These are phyloP conservation scores for Rotaria sp. DNA, from an alignment of 2,888 invertebrate genomes.

Conservation along the genomic window DNA sequence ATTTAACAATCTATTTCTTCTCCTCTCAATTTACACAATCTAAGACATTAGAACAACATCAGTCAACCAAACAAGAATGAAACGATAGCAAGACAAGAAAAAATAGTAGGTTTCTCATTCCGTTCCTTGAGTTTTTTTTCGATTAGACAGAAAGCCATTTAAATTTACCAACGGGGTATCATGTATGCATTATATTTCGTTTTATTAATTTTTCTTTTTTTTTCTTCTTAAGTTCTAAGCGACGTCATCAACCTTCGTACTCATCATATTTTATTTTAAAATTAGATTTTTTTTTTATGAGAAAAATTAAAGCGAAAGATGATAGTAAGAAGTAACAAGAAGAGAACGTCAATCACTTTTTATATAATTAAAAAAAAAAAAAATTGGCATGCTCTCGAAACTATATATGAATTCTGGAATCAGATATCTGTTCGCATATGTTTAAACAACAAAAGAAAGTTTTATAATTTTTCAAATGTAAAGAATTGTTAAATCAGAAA, in stretches of 20 bases:
- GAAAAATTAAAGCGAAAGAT: neutral
- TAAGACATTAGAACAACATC: neutral
- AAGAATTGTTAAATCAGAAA: neutral
- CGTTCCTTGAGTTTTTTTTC: too few relatives aligned
- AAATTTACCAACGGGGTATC: too few relatives aligned
- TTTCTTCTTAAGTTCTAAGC: too few relatives aligned
- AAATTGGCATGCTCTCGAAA: neutral
- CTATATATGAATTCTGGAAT: neutral
- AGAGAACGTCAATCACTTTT: neutral
- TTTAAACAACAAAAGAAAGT: neutral
- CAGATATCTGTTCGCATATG: too few relatives aligned
- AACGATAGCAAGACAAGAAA: too few relatives aligned
- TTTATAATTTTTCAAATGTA: neutral
- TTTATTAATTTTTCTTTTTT: too few relatives aligned
- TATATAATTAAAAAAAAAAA: neutral
- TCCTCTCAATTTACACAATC: neutral
- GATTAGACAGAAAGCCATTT: too few relatives aligned
- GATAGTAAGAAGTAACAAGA: neutral
- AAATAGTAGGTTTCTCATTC: too few relatives aligned
- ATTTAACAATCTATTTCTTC: neutral
- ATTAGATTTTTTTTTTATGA: too few relatives aligned
- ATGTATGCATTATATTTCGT: too few relatives aligned
- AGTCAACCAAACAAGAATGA: neutral
- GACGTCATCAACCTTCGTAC: too few relatives aligned
- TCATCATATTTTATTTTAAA: too few relatives aligned